phyloP scores from a whole-genome alignment of 2,797 vertebrate genomes.

The Hippocampus kuda region DNA sequence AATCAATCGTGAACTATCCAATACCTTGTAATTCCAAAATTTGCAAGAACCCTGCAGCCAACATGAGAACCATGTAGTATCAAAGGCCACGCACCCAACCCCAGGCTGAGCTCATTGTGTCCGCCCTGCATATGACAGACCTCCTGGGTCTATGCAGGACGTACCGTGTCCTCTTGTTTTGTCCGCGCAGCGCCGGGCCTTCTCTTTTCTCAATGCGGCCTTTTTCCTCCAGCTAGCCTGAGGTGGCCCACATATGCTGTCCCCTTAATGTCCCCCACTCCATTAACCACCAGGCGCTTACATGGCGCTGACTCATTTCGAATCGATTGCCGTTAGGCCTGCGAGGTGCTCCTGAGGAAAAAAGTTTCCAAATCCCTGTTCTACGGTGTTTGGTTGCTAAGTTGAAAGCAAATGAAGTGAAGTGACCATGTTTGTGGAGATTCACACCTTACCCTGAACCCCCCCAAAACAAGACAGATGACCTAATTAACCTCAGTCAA shows the following conservation, averaged over 20 bases:
- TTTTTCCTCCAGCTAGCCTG: conserved; percentile 37
- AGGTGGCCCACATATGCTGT: conserved; percentile 26
- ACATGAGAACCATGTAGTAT: conserved; percentile 69
- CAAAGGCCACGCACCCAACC: conserved; percentile 64
- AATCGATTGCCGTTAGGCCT: neutral
- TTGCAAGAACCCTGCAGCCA: too few relatives aligned
- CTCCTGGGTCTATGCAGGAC: conserved; percentile 69
- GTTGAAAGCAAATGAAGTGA: conserved; percentile 1
- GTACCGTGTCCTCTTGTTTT: conserved; percentile 58
- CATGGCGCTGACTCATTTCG: neutral
- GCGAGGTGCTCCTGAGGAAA: neutral
- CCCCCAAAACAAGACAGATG: conserved; percentile 5
- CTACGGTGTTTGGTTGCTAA: neutral
- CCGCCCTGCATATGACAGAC: conserved; percentile 64
- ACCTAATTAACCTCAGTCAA: conserved; percentile 12
- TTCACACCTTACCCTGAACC: conserved; percentile 2
- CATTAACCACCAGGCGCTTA: neutral
- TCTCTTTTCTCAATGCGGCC: conserved; percentile 27
- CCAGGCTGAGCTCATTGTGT: conserved; percentile 68
- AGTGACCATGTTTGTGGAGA: neutral
- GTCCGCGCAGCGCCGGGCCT: conserved; percentile 42
- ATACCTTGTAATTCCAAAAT: conserved; percentile 32
- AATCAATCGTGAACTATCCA: conserved; percentile 28
- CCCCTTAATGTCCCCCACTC: neutral
- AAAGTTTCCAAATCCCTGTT: neutral